Evolutionary conservation across 2,888 invertebrate species (phyloP), one percentile per base, ranked within the genome.

Genomic region (Zonitis immaculata): DNA sequence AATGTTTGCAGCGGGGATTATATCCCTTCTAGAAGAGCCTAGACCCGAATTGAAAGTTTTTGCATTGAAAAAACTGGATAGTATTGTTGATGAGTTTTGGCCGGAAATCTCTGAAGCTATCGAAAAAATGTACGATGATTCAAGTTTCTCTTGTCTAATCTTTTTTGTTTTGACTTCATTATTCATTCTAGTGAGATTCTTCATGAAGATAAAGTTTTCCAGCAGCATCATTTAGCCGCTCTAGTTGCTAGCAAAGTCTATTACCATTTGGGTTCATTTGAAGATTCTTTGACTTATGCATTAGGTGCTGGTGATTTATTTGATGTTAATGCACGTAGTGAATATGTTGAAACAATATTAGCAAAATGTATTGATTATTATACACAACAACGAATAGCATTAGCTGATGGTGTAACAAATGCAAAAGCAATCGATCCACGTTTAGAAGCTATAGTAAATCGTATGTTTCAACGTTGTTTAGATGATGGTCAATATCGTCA

Each of bases 311-410:
- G 94, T 14, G 88, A 91, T 66, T 79, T 96, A 16, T 98, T 99
- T 75, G 92, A 97, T 78, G 93, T 98, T 1, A 95, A 94, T 71
- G 89, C 91, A 26, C 83, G 91, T 51, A 89, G 91, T 60, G 95
- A 97, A 78, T 98, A 96, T 80, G 95, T 96, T 1, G 95, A 97
- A 72, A 98, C 97, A 0, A 96, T 91, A 77, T 48, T 66, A 84
- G 95, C 96, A 1, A 97, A 97, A 77, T 97, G 96, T 72, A 96
- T 98, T 66, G 97, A 98, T 77, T 91, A 89, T 73, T 98, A 98
- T 73, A 96, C 94, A 6, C 91, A 91, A 67, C 88, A 92, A 73
- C 81, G 93, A 48, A 84, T 90, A 65, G 82, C 86, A 27, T 81
- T 88, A 56, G 87, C 85, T 53, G 84, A 88, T 67, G 86, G 86